Conservation (phyloP, 2,797 vertebrate genomes). For the Phyllotis vaccarum region DNA sequence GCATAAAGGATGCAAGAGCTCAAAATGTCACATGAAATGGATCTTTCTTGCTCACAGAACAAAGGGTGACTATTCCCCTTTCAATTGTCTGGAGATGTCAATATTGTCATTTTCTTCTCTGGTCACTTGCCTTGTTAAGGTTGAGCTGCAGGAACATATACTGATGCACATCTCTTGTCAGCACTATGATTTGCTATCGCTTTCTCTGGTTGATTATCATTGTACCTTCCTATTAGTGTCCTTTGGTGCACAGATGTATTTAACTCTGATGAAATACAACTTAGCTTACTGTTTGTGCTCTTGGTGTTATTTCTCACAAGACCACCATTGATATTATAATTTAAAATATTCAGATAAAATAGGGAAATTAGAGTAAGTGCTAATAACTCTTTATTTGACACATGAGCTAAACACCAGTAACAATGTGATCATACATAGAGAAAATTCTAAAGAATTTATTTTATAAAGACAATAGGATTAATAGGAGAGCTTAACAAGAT, state of each 20-base stretch:
- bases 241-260: not conserved
- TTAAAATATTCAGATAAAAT: not conserved
- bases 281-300: not conserved
- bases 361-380: not conserved
- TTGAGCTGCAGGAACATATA: not conserved
- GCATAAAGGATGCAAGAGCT: not conserved
- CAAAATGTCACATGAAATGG: not conserved
- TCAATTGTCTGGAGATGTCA: not conserved
- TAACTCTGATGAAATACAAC: not conserved
- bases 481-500: not conserved
- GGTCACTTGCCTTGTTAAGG: not conserved
- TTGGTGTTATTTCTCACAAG: constrained; percentile 13
- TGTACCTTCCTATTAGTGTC: not conserved
- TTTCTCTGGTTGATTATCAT: not conserved
- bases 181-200: not conserved
- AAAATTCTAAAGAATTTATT: not conserved
- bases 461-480: not conserved
- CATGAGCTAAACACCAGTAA: not conserved
- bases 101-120: not conserved
- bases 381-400: not conserved
- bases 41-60: not conserved
- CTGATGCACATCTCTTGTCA: not conserved
- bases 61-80: not conserved
- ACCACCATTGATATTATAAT: not conserved
- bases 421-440: not conserved